phyloP scores from a whole-genome alignment of 1,140 invertebrate species.

The Anoplolepis gracilipes region DNA sequence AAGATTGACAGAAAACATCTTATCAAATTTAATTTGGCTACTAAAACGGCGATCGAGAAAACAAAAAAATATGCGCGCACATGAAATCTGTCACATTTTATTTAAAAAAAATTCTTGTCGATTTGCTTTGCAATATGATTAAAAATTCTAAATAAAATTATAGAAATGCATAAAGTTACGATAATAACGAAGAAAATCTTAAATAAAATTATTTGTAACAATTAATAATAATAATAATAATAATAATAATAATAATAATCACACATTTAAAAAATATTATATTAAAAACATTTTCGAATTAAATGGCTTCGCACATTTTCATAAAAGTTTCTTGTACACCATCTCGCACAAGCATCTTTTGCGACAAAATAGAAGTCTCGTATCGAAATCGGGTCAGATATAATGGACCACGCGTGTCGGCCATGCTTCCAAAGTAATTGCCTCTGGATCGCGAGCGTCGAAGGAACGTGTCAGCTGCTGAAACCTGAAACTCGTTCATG shows the following conservation, averaged over 20 bases:
- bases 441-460: constrained; percentile 55
- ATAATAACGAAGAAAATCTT: too few relatives aligned
- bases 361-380: constrained; percentile 48
- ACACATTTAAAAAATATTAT: background rate
- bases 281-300: background rate
- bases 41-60: background rate
- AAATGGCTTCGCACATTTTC: background rate
- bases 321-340: background rate
- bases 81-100: too few relatives aligned
- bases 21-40: background rate
- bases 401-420: constrained; percentile 63
- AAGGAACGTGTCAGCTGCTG: constrained; percentile 61
- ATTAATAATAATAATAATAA: too few relatives aligned
- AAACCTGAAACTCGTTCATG: constrained; percentile 57
- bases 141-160: too few relatives aligned
- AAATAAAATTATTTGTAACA: too few relatives aligned
- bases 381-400: constrained; percentile 20
- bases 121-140: too few relatives aligned
- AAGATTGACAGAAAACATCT: background rate
- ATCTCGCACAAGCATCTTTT: background rate
- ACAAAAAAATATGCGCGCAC: background rate
- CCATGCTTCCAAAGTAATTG: constrained; percentile 65
- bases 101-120: too few relatives aligned
- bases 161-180: too few relatives aligned
- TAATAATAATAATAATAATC: too few relatives aligned